Conservation (phyloP, 2,888 invertebrate genomes). For the Unio pictorum region DNA sequence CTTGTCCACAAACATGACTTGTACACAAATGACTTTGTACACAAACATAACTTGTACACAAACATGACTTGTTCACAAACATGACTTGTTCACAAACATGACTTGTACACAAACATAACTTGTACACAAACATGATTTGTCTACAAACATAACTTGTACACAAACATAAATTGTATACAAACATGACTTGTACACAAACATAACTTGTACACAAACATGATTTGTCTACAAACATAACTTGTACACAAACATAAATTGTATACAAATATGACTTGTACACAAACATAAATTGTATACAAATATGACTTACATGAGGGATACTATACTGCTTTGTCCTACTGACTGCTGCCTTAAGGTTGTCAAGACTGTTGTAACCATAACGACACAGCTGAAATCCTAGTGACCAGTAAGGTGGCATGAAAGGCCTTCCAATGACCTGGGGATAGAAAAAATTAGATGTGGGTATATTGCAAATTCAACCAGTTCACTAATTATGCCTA, state of each 20-base stretch:
- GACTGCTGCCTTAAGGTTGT: conserved; percentile 56
- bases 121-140: too few species aligned
- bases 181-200: too few species aligned
- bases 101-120: too few species aligned
- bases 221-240: neutral
- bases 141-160: too few species aligned
- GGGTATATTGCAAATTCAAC: neutral
- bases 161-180: too few species aligned
- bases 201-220: too few species aligned
- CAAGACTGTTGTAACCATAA: conserved; percentile 71
- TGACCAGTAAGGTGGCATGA: conserved; percentile 90
- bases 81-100: too few species aligned
- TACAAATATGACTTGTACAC: neutral
- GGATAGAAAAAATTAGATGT: conserved; percentile 8
- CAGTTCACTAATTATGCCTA: too few species aligned
- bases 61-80: too few species aligned
- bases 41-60: neutral
- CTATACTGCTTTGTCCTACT: conserved; percentile 56
- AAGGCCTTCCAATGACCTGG: conserved; percentile 79
- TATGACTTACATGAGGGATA: conserved; percentile 63
- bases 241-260: neutral
- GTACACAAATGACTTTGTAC: too few species aligned
- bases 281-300: neutral
- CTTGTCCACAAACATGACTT: conserved; percentile 19
- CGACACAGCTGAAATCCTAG: conserved; percentile 90